Evolutionary conservation across 2,113 vertebrate genomes (phyloP), one percentile per base, ranked within the genome.

Genomic region (Otis tarda): DNA sequence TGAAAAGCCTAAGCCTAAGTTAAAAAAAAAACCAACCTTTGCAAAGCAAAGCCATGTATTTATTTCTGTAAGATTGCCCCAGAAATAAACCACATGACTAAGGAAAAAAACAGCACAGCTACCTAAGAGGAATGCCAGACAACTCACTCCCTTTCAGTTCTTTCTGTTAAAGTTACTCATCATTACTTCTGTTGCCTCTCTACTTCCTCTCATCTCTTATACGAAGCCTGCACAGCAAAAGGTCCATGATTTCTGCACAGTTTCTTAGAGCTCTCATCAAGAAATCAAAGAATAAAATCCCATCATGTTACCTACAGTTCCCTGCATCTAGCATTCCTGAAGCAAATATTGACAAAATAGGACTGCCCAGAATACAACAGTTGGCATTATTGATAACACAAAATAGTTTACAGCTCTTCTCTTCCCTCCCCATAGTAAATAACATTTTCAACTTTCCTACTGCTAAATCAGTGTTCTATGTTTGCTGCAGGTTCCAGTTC

Each of bases 31-130:
- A 87, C 37, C 37, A 90, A 56, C 1, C 8, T 87, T 56, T 75
- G 56, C 60, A 78, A 87, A 96, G 68, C 47, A 37, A 67, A 89
- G 37, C 6, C 47, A 56, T 33, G 6, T 11, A 55, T 35, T 65
- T 77, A 53, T 64, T 78, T 75, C 53, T 80, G 12, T 33, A 55
- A 60, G 37, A 47, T 14, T 56, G 21, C 53, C 67, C 74, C 60
- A 87, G 87, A 83, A 82, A 60, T 73, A 76, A 95, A 69, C 87
- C 39, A 41, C 43, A 74, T 5, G 21, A 71, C 35, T 20, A 49
- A 61, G 39, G 73, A 94, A 55, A 59, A 59, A 95, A 94, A 16
- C 82, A 95, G 83, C n/a, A 95, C 87, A 95, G 75, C 45, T 64
- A 83, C 69, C 50, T 71, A 18, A 88, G 69, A 60, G 43, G 77